Conservation (phyloP, 2,797 vertebrate species). For the Psittacula echo region DNA sequence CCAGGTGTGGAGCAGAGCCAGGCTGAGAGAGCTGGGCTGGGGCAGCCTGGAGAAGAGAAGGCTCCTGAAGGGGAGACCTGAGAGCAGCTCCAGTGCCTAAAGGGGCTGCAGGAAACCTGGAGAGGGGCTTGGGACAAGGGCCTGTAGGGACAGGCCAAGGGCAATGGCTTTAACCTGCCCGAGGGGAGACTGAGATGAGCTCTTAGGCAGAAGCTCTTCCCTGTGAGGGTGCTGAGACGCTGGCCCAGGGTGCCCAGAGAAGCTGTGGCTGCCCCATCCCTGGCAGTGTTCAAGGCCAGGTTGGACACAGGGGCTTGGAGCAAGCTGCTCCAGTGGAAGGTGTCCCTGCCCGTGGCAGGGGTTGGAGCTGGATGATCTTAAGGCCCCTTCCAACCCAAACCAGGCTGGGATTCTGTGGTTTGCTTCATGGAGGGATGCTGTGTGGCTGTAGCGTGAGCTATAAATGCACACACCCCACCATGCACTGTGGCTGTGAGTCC, state of each 20-base stretch:
- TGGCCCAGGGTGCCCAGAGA: too few relatives aligned
- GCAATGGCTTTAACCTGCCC: too few relatives aligned
- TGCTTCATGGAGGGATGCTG: neutral
- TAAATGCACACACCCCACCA: rapidly evolving
- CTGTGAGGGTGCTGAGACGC: too few relatives aligned
- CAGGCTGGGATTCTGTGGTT: neutral
- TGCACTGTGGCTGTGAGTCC: rapidly evolving
- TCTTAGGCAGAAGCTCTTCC: too few relatives aligned
- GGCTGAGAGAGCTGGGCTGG: neutral
- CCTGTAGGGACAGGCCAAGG: too few relatives aligned
- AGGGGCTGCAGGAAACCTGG: too few relatives aligned
- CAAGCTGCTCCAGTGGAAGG: too few relatives aligned
- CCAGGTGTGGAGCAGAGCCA: neutral
- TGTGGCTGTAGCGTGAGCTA: neutral
- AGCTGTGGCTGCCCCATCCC: too few relatives aligned
- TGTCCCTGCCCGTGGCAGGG: neutral
- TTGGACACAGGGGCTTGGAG: too few relatives aligned
- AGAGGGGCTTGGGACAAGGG: too few relatives aligned
- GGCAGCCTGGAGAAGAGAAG: neutral
- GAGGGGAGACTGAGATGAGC: too few relatives aligned
- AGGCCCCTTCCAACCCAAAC: neutral
- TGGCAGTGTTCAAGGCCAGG: too few relatives aligned
- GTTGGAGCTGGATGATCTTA: rapidly evolving
- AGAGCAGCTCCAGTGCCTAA: neutral
- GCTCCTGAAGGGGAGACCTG: neutral